Evolutionary conservation across 1,140 invertebrate species (phyloP), one percentile per base, ranked within the genome.

Genomic region (Papilio helenus): DNA sequence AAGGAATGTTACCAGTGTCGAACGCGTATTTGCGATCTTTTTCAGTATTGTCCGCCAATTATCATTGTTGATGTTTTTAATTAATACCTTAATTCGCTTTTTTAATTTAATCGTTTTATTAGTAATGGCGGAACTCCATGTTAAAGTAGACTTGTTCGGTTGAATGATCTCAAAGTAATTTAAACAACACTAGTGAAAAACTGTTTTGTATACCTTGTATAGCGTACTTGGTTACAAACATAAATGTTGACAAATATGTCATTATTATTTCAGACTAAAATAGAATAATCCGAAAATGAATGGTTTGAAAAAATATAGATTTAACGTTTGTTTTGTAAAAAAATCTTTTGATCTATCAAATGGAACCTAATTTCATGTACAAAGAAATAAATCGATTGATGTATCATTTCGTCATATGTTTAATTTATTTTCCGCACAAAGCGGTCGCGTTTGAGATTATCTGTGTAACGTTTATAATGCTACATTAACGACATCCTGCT

Each of bases 1-100:
- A 72, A 72, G 39, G 72, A 42, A 72, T 72, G 72, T 72, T 72
- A 72, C 72, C 77, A 29, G 61, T 49, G 80, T 44, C 61, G 72
- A 76, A 68, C 79, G 83, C 80, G 76, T 82, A 77, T 42, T 72
- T 44, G 72, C n/a, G 42, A 44, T 46, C 34, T 72, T 72, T 72
- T 72, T 72, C 72, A 72, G 42, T 72, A 20, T 72, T 4, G 18
- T 10, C 72, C n/a, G 42, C 72, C 39, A 72, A 72, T 72, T 72
- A 72, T 39, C 39, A 39, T 42, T 46, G 72, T 46, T 14, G 8
- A 61, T 26, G 10, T 16, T 61, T 61, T 61, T 23, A 61, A 61
- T 61, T 23, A 61, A 26, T 26, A 61, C 20, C 12, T 23, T 26
- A 61, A 61, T 26, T 61, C 23, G 58, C 58, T 61, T 61, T 61